Percentiles rank a stretch among this genome's conserved stretches.
Evolutionary conservation across 2,888 invertebrate species (phyloP).

Genomic region (Epistrophella euchroma): DNA sequence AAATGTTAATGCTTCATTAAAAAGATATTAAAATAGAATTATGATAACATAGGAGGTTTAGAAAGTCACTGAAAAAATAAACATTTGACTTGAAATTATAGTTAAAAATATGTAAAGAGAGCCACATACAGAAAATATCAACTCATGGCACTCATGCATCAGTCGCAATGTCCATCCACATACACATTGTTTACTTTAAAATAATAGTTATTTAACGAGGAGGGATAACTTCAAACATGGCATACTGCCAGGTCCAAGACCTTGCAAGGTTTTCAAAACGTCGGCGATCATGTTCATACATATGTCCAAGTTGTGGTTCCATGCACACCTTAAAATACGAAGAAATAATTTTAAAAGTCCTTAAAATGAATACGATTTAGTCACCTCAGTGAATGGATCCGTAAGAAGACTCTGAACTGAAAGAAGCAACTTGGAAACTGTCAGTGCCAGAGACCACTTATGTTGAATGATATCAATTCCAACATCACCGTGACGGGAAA

Average conservation of each 20-base stretch:
- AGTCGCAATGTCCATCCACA: conserved; percentile 55
- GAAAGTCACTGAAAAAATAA: neutral
- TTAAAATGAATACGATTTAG: neutral
- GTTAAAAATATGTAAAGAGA: conserved; percentile 21
- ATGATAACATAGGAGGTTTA: neutral
- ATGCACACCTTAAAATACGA: conserved; percentile 89
- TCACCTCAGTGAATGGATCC: conserved; percentile 93
- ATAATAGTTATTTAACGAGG: conserved; percentile 76
- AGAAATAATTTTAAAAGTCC: neutral
- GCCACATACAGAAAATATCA: conserved; percentile 52
- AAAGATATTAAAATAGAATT: neutral
- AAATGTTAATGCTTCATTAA: conserved; percentile 10
- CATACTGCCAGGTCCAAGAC: conserved; percentile 96
- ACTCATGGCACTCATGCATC: conserved; percentile 71
- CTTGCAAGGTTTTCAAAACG: conserved; percentile 92
- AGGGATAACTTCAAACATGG: conserved; percentile 90
- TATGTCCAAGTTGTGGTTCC: conserved; percentile 92
- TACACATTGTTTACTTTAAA: neutral
- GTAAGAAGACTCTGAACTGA: conserved; percentile 95
- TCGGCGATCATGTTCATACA: conserved; percentile 89
- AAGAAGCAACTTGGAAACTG: conserved; percentile 94
- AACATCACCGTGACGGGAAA: conserved; percentile 97
- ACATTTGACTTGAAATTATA: neutral
- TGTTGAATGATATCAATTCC: conserved; percentile 97
- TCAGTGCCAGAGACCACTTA: conserved; percentile 97